phyloP scores from a whole-genome alignment of 2,113 vertebrate genomes.

The Scolopax mira region DNA sequence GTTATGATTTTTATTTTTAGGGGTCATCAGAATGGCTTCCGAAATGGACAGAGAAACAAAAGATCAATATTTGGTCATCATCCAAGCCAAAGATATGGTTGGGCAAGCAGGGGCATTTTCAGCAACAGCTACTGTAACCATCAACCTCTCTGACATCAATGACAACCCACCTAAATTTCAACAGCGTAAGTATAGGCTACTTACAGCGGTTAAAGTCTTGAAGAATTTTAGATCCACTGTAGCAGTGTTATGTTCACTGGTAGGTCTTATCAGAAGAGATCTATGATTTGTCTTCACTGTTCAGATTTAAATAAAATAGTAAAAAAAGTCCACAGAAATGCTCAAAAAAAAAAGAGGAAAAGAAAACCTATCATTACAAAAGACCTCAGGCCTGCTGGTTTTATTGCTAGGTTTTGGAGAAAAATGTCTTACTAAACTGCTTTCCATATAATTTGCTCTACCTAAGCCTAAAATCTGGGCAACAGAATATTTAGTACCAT shows the following conservation, averaged over 20 bases:
- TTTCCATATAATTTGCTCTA: not conserved
- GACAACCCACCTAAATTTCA: conserved; percentile 94
- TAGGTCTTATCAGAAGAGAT: not conserved
- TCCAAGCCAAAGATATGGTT: conserved; percentile 93
- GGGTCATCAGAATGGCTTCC: conserved; percentile 87
- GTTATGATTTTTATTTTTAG: conserved; percentile 62
- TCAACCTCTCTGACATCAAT: conserved; percentile 90
- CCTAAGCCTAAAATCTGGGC: not conserved
- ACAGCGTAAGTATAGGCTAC: conserved; percentile 81
- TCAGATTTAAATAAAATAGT: not conserved
- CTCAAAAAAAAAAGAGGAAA: not conserved
- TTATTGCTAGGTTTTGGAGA: not conserved
- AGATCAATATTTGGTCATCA: conserved; percentile 85
- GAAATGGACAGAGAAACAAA: conserved; percentile 91
- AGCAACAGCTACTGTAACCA: conserved; percentile 86
- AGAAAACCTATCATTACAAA: not conserved
- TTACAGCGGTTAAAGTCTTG: not conserved
- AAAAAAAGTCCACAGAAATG: not conserved
- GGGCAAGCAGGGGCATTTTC: conserved; percentile 84
- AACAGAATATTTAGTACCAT: accelerated
- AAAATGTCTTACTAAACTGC: not conserved
- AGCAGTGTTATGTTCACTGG: not conserved
- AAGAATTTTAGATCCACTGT: not conserved
- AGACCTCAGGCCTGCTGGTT: not conserved
- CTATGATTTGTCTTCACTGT: not conserved